Conservation (phyloP, 1,140 invertebrate species). For the Aphelenchoides fujianensis region DNA sequence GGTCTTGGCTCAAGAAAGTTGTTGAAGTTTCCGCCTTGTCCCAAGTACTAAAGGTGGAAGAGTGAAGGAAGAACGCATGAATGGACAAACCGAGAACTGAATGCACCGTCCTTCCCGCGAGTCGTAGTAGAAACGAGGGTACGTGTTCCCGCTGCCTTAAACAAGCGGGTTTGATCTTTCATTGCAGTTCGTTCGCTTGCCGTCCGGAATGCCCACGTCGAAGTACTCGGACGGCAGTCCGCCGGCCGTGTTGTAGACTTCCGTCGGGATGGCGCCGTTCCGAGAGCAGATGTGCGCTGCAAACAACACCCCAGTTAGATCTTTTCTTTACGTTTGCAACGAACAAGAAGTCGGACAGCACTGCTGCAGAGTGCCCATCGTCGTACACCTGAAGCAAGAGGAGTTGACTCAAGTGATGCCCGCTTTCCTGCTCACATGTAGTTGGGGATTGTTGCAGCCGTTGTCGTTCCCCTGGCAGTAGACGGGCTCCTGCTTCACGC, state of each 20-base stretch:
- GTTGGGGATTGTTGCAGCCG: conserved; percentile 61
- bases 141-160: conserved; percentile 55
- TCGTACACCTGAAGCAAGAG: conserved; percentile 37
- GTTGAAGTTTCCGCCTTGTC: conserved; percentile 62
- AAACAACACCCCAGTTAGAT: conserved; percentile 6
- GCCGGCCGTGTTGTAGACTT: conserved; percentile 61
- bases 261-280: conserved; percentile 61
- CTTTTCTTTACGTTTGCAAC: conserved; percentile 1
- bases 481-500: conserved; percentile 61
- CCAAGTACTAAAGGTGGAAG: conserved; percentile 56
- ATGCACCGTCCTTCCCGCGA: conserved; percentile 60
- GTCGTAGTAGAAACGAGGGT: conserved; percentile 60
- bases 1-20: conserved; percentile 61
- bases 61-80: conserved; percentile 12
- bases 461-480: conserved; percentile 62
- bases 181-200: conserved; percentile 10
- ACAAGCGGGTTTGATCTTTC: conserved; percentile 30
- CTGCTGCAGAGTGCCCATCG: conserved; percentile 61
- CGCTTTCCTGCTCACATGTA: conserved; percentile 36
- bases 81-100: conserved; percentile 37
- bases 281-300: conserved; percentile 57
- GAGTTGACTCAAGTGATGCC: neutral
- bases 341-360: conserved; percentile 60
- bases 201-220: conserved; percentile 60
- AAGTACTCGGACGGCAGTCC: conserved; percentile 60